Evolutionary conservation across 2,113 vertebrate species (phyloP), one percentile per base, ranked within the genome.

Genomic region (Hyla sarda): DNA sequence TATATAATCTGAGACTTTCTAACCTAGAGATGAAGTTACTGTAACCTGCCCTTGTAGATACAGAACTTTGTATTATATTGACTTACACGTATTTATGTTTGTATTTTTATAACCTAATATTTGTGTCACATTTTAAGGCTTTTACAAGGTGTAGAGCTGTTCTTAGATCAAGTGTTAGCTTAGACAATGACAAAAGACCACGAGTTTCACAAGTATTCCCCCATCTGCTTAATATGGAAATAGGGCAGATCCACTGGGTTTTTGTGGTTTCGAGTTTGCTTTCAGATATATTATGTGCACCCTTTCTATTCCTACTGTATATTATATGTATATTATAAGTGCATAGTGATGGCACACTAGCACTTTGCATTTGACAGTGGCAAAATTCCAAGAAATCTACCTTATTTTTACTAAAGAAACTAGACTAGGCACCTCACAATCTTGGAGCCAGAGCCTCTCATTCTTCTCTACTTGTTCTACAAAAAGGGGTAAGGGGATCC

Each of bases 161-260:
- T 52, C 52, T 52, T 77, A 52, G 47, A 28, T 54, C 28, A 54
- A 19, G 47, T 14, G 25, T 13, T 77, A 52, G 30, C 74, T 30
- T 52, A 19, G 74, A 77, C 47, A 77, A 76, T 76, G 73, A 76
- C 73, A 74, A 28, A 30, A 75, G 73, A 75, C 25, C 73, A 77
- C 1, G 45, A 28, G 45, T 75, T 50, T 75, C 47, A 75, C 74
- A 77, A 77, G n/a, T 52, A 52, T 77, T 77, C 74, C 48, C 74
- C 47, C 19, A 65, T 28, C 47, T 56, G 1, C 52, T 82, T 67
- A 82, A 71, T 67, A 65, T 62, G 52, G 56, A 58, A 62, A 67
- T 82, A 79, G 77, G 54, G 21, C 50, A 58, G 74, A 54, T 54
- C 74, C 32, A 52, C 74, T 77, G 48, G 47, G 74, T 52, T 52